Evolutionary conservation across 2,113 vertebrate genomes (phyloP).

Genomic region (Hyperopisus bebe): DNA sequence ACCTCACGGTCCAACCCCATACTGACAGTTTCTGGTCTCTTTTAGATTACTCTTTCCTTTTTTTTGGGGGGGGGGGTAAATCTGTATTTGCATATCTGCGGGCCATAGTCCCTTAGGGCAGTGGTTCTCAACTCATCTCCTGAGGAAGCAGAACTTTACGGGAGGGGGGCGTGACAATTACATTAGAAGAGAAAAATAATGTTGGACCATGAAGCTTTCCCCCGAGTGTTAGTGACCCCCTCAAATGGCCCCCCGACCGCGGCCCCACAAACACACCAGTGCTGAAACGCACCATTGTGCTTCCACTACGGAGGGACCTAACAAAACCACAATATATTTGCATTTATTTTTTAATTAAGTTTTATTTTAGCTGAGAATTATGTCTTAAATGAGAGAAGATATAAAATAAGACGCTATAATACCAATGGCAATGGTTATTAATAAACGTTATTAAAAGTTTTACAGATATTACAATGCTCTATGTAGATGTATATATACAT

Average conservation of each 20-base stretch:
- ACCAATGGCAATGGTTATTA: slow-evolving; percentile 23
- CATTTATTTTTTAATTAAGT: neutral
- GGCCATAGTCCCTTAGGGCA: neutral
- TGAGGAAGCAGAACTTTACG: neutral
- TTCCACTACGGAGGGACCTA: neutral
- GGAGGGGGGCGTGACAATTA: neutral
- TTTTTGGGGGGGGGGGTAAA: neutral
- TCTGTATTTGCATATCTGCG: neutral
- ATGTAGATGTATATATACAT: slow-evolving; percentile 24
- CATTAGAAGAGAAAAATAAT: neutral
- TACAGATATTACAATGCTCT: slow-evolving; percentile 33
- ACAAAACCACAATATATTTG: neutral
- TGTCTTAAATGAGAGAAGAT: slow-evolving; percentile 25
- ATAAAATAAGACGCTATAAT: slow-evolving; percentile 37
- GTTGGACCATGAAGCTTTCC: neutral
- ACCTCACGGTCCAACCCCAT: neutral
- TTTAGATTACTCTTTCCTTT: neutral
- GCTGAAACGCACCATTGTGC: neutral
- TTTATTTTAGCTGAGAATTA: slow-evolving; percentile 3
- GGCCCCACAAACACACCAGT: neutral
- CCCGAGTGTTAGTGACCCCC: neutral
- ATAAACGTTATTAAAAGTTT: slow-evolving; percentile 20
- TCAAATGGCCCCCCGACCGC: neutral
- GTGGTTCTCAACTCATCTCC: neutral
- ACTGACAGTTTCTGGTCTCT: neutral